These are phyloP conservation scores for Platerodrilus igneus DNA, from an alignment of 2,888 invertebrate species.

Conservation along the genomic window DNA sequence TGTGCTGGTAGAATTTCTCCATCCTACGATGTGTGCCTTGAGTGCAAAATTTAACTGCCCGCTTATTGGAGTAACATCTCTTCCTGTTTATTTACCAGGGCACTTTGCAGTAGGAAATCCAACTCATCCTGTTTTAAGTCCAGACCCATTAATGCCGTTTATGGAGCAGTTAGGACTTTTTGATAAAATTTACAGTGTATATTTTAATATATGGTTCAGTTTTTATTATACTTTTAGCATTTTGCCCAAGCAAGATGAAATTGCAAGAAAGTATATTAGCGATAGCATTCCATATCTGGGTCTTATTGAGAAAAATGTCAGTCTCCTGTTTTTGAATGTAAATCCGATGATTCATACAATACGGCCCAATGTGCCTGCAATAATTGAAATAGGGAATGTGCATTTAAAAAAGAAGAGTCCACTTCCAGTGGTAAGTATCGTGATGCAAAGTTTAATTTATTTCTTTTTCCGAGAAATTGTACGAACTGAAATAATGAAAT, in stretches of 20 bases:
- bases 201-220: conserved; percentile 33
- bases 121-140: conserved; percentile 33
- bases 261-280: conserved; percentile 34
- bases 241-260: conserved; percentile 32
- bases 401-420: conserved; percentile 35
- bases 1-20: conserved; percentile 30
- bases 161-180: conserved; percentile 46
- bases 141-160: conserved; percentile 34
- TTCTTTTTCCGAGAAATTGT: no score
- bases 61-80: conserved; percentile 31
- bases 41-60: conserved; percentile 28
- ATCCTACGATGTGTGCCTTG: conserved; percentile 29
- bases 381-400: conserved; percentile 36
- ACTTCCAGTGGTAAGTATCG: conserved; percentile 37
- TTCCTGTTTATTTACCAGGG: conserved; percentile 32
- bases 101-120: conserved; percentile 35
- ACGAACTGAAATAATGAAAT: no score
- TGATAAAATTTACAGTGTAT: conserved; percentile 36
- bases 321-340: conserved; percentile 36
- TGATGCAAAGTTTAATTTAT: no score
- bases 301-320: conserved; percentile 38
- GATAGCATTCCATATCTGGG: no score
- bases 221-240: conserved; percentile 31
- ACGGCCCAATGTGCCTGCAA: conserved; percentile 37
- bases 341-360: conserved; percentile 38